phyloP scores from a whole-genome alignment of 2,113 vertebrate genomes.

The Perca flavescens region DNA sequence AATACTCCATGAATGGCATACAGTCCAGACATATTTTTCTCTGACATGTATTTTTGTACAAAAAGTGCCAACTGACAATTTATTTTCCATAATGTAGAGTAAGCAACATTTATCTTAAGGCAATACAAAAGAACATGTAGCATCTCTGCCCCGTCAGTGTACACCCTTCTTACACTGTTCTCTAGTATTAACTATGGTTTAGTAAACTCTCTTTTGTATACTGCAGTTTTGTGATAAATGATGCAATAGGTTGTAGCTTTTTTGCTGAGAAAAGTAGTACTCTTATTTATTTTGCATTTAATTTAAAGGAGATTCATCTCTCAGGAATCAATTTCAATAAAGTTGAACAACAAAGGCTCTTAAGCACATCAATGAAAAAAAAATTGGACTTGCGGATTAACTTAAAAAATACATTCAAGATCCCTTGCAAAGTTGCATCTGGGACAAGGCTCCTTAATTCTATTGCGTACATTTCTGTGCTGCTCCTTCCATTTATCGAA shows the following conservation, averaged over 20 bases:
- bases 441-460: conserved; percentile 51
- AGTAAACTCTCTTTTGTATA: conserved; percentile 9
- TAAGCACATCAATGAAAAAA: conserved; percentile 44
- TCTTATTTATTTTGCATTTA: conserved; percentile 47
- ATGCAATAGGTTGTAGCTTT: conserved; percentile 18
- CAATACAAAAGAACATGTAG: neutral
- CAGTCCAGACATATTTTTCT: neutral
- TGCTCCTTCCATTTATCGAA: conserved; percentile 52
- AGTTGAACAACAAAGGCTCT: conserved; percentile 41
- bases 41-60: neutral
- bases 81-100: neutral
- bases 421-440: conserved; percentile 22
- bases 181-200: neutral
- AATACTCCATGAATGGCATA: neutral
- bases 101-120: neutral
- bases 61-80: neutral
- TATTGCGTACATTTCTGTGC: conserved; percentile 24
- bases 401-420: conserved; percentile 45
- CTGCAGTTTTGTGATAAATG: conserved; percentile 41
- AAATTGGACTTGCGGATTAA: conserved; percentile 22
- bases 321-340: conserved; percentile 57
- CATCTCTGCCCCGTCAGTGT: neutral
- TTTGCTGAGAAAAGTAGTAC: conserved; percentile 40
- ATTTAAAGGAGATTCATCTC: conserved; percentile 45
- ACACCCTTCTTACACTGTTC: neutral